phyloP scores from a whole-genome alignment of 1,140 invertebrate species.

The Belonocnema kinseyi region DNA sequence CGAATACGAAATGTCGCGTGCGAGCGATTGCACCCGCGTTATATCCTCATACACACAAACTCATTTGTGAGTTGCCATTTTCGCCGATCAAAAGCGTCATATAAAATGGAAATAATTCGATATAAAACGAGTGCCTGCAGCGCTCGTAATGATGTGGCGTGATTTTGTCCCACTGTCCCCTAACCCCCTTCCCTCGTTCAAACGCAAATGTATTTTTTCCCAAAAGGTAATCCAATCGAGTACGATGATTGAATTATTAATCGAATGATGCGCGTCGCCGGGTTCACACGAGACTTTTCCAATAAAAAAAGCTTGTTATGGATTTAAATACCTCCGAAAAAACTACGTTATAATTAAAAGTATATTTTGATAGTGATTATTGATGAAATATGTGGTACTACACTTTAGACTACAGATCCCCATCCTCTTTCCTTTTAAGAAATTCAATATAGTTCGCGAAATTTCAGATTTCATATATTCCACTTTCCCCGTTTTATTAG shows the following conservation, averaged over 20 bases:
- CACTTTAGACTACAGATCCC: too few species aligned
- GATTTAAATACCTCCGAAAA: neutral
- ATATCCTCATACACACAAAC: slow-evolving; percentile 2
- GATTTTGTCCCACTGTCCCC: slow-evolving; percentile 50
- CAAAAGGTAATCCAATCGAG: slow-evolving; percentile 70
- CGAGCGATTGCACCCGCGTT: slow-evolving; percentile 19
- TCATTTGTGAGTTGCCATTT: slow-evolving; percentile 43
- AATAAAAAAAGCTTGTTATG: neutral
- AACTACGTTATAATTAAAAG: neutral
- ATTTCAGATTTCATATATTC: too few species aligned
- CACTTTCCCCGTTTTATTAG: too few species aligned
- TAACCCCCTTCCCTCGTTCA: slow-evolving; percentile 30
- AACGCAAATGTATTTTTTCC: slow-evolving; percentile 55
- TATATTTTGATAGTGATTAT: neutral
- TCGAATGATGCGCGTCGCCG: slow-evolving; percentile 69
- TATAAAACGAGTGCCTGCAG: slow-evolving; percentile 57
- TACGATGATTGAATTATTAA: slow-evolving; percentile 75
- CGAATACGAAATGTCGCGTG: slow-evolving; percentile 51
- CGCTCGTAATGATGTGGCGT: slow-evolving; percentile 61
- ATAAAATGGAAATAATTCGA: slow-evolving; percentile 71
- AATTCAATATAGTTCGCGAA: too few species aligned
- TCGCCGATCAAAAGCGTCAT: slow-evolving; percentile 58
- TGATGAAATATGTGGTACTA: neutral
- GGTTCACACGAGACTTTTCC: slow-evolving; percentile 58
- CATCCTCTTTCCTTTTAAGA: too few species aligned